Evolutionary conservation across 2,113 vertebrate species (phyloP), one percentile per base, ranked within the genome.

Genomic region (Setophaga coronata): DNA sequence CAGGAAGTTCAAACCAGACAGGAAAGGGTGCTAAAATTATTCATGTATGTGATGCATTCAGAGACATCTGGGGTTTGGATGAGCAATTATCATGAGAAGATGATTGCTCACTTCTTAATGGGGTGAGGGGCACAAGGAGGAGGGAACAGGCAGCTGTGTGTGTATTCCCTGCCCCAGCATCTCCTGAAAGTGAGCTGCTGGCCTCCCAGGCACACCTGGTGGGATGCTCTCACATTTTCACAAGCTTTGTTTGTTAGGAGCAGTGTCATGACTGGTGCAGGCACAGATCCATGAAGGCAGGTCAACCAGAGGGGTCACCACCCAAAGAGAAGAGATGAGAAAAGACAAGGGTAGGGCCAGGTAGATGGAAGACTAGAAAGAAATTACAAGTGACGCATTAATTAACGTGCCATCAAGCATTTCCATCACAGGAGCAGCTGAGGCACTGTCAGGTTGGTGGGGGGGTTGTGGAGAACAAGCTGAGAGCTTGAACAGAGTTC

Each of bases 171-270:
- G 62, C 48, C 54, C 53, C 58, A 65, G 26, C n/a, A 56, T 3
- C 71, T 23, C 3, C 40, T 42, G 43, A 9, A 38, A 17, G 33
- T 1, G 33, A 73, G 85, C 38, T 54, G 51, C 7, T 9, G 21
- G 16, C 0, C 2, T 10, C 7, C 14, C 1, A 7, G 47, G 9
- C 77, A 62, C 56, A 15, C 1, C 2, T 6, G 33, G 10, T 5
- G 16, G 23, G 31, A 4, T 67, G 8, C 57, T 66, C 29, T 38
- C 9, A 2, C 9, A 40, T 34, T 79, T 42, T 31, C 42, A 42
- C 2, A 17, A 34, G 45, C 8, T 82, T 14, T 78, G 13, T 16
- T 84, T 38, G 6, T 14, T 9, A 42, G 42, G 20, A 77, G 43
- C 21, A 25, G 7, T 7, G 9, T 6, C 19, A 9, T 7, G 50